phyloP scores from a whole-genome alignment of 1,140 invertebrate genomes.

The Rhagoletis pomonella region DNA sequence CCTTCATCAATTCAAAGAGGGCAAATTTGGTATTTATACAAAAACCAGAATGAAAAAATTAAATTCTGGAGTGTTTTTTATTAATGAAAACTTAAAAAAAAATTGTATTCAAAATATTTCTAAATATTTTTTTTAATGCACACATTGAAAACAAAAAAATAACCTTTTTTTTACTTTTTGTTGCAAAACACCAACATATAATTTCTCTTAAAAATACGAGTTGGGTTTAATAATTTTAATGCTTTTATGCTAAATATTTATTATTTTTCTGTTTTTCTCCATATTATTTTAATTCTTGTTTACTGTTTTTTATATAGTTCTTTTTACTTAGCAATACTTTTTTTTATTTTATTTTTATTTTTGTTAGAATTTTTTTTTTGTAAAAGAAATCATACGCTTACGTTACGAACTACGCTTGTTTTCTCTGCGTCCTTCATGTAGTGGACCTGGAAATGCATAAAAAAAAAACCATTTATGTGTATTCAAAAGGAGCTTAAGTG shows the following conservation, averaged over 20 bases:
- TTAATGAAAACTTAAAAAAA: too few relatives aligned
- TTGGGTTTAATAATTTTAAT: too few relatives aligned
- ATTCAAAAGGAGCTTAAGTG: not conserved
- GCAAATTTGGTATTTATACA: too few relatives aligned
- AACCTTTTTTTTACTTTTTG: too few relatives aligned
- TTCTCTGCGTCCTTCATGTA: slow-evolving; percentile 25
- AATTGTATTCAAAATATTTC: too few relatives aligned
- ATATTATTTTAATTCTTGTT: not conserved
- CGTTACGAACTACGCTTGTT: slow-evolving; percentile 31
- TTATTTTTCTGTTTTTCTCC: not conserved
- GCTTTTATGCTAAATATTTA: not conserved
- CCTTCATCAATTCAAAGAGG: too few relatives aligned
- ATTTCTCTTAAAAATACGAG: too few relatives aligned
- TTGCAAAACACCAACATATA: too few relatives aligned
- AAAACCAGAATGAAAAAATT: too few relatives aligned
- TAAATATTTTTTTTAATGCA: too few relatives aligned
- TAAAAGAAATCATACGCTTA: slow-evolving; percentile 37
- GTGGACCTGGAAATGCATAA: not conserved
- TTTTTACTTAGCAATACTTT: not conserved
- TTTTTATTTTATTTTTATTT: not conserved
- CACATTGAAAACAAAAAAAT: too few relatives aligned
- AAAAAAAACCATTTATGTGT: not conserved
- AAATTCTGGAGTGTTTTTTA: too few relatives aligned
- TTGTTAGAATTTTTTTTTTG: not conserved
- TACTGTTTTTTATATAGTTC: not conserved